These are phyloP conservation scores for Halictus quadricinctus DNA, from an alignment of 2,888 invertebrate species.

Conservation along the genomic window DNA sequence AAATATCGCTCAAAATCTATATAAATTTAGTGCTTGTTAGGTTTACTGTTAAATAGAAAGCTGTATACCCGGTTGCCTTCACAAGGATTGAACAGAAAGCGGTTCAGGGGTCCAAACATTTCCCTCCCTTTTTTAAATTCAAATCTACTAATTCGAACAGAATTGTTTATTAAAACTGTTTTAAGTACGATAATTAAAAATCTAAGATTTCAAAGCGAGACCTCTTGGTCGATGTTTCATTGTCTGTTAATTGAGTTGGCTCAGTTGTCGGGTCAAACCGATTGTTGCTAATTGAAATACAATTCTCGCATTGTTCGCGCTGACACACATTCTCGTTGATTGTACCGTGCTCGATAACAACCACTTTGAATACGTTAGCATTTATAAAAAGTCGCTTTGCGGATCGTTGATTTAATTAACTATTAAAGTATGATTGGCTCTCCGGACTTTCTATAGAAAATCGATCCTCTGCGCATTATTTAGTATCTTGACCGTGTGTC, in stretches of 20 bases:
- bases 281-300: constrained; percentile 34
- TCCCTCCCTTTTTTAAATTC: neutral
- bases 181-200: neutral
- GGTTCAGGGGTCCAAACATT: neutral
- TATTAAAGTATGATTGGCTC: constrained; percentile 10
- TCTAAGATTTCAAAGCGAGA: neutral
- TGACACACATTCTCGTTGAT: neutral
- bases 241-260: neutral
- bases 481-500: neutral
- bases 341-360: neutral
- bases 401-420: constrained; percentile 5
- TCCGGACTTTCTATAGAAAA: constrained; percentile 40
- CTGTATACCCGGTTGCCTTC: neutral
- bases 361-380: neutral
- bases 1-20: too few species aligned
- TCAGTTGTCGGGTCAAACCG: neutral
- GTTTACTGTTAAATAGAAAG: too few species aligned
- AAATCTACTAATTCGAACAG: neutral
- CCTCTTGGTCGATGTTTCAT: neutral
- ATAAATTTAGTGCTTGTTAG: too few species aligned
- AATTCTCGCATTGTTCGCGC: constrained; percentile 2
- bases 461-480: constrained; percentile 54
- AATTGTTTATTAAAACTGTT: neutral
- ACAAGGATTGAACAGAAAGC: neutral
- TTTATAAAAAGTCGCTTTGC: neutral